These are phyloP conservation scores for Anser cygnoides DNA, from an alignment of 2,113 vertebrate genomes.

Conservation along the genomic window DNA sequence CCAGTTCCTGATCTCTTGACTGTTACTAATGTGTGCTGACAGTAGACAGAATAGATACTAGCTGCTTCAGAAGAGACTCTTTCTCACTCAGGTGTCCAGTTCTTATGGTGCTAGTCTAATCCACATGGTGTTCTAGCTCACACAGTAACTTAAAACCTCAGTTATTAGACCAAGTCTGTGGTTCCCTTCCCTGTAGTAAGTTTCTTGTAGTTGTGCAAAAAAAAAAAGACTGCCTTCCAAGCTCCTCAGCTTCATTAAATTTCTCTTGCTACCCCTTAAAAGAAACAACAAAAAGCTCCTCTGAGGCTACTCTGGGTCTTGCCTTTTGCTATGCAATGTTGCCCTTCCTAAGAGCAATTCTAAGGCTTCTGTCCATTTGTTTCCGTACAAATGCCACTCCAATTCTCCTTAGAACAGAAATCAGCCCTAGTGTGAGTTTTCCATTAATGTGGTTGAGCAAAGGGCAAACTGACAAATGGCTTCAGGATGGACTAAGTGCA, in stretches of 20 bases:
- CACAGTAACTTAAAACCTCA: slow-evolving; percentile 49
- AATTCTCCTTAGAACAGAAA: background rate
- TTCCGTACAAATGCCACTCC: background rate
- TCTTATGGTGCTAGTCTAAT: slow-evolving; percentile 76
- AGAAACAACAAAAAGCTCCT: background rate
- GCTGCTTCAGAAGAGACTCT: slow-evolving; percentile 81
- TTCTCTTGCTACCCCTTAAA: slow-evolving; percentile 38
- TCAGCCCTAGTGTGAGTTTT: slow-evolving; percentile 4
- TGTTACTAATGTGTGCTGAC: slow-evolving; percentile 79
- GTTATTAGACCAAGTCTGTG: slow-evolving; percentile 43
- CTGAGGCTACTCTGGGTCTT: slow-evolving; percentile 31
- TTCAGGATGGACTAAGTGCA: slow-evolving; percentile 41
- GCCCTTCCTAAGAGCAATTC: background rate
- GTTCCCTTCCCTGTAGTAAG: slow-evolving; percentile 26
- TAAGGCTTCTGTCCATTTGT: slow-evolving; percentile 39
- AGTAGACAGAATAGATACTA: slow-evolving; percentile 77
- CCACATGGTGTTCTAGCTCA: slow-evolving; percentile 36
- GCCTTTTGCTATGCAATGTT: slow-evolving; percentile 30
- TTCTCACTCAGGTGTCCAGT: slow-evolving; percentile 76
- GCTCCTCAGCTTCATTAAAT: slow-evolving; percentile 59
- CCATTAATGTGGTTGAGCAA: slow-evolving; percentile 3
- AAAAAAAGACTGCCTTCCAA: slow-evolving; percentile 41
- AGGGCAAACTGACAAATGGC: background rate
- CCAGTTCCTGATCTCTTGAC: slow-evolving; percentile 80
- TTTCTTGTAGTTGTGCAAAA: slow-evolving; percentile 57